Evolutionary conservation across 2,797 vertebrate genomes (phyloP), one percentile per base, ranked within the genome.

Genomic region (Potorous gilbertii): DNA sequence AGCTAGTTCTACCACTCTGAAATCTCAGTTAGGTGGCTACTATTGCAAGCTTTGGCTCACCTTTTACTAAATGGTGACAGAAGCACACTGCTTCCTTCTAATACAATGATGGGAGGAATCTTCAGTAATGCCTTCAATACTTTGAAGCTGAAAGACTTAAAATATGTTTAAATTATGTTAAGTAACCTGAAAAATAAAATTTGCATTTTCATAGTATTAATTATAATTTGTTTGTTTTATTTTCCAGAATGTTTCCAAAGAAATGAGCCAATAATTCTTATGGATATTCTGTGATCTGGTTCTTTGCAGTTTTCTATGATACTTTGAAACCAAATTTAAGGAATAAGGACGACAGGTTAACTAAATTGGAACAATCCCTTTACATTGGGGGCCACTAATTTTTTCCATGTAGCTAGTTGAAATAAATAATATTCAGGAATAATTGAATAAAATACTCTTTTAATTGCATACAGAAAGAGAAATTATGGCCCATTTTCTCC

Each of bases 381-480:
- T 94, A 97, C 97, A 97, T 54, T 95, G 91, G 96, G 95, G 52
- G 90, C 95, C 97, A 97, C 87, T 97, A 98, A 98, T 96, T 50
- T 95, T 96, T 96, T 91, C 56, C 93, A 11, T 98, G 97, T 97
- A 94, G 56, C 31, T 95, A 90, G 93, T 90, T 91, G 28, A 97
- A 97, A 96, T 97, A 97, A 98, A 92, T 16, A 96, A 96, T 97
- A 98, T 97, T 97, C 95, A 97, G 90, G 81, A 93, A 92, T 92
- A 94, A 93, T 54, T 97, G 29, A 96, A 56, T 98, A 96, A 98
- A 98, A 98, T 98, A 97, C 56, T 0, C 0, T 95, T 98, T 98
- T 98, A 98, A 98, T 98, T 98, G 97, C 97, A 97, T 95, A 31
- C 95, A 95, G 18, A 81, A 98, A 95, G 93, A 98, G 91, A 54